These are phyloP conservation scores for Gymnocephalus cernua DNA, from an alignment of 2,113 vertebrate species.

Conservation along the genomic window DNA sequence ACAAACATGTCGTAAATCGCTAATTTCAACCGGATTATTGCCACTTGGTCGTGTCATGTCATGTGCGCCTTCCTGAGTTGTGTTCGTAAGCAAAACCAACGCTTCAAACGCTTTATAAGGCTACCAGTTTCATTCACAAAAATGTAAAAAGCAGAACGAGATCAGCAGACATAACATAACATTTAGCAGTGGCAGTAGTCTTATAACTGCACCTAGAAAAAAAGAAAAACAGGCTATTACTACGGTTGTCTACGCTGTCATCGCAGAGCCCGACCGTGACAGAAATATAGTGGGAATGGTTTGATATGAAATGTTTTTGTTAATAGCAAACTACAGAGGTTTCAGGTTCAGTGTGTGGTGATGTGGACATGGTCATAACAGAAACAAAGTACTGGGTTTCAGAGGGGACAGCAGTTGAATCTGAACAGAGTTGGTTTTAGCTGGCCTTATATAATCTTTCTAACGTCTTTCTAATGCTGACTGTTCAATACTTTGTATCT, in stretches of 20 bases:
- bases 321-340: not conserved
- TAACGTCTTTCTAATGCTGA: constrained; percentile 85
- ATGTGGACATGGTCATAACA: constrained; percentile 62
- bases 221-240: not conserved
- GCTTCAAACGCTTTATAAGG: not conserved
- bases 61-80: not conserved
- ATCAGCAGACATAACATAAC: not conserved
- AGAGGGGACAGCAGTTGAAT: constrained; percentile 45
- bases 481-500: constrained; percentile 88
- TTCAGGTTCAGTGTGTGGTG: not conserved
- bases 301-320: constrained; percentile 7
- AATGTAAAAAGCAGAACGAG: not conserved
- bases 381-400: constrained; percentile 60
- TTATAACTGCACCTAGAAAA: not conserved
- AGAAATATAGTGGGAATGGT: not conserved
- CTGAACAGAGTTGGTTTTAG: constrained; percentile 78
- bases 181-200: not conserved
- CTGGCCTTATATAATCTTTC: constrained; percentile 86
- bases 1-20: not conserved
- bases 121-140: not conserved
- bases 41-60: too few species aligned
- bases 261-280: not conserved
- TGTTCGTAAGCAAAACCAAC: not conserved
- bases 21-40: not conserved
- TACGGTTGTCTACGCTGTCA: not conserved